Evolutionary conservation across 2,888 invertebrate genomes (phyloP).

Genomic region (Latrodectus elegans): DNA sequence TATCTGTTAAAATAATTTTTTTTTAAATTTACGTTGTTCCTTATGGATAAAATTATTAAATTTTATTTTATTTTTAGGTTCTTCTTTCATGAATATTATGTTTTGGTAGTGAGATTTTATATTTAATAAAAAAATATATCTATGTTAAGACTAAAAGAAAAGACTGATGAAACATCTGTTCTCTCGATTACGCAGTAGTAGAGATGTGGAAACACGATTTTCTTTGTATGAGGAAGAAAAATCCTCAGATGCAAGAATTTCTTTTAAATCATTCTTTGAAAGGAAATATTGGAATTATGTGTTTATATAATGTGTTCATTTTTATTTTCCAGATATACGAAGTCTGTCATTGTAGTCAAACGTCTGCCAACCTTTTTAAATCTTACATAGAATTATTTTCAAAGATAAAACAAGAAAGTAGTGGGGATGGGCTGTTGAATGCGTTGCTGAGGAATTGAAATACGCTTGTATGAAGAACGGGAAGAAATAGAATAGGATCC

Average conservation of each 20-base stretch:
- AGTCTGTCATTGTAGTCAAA: neutral
- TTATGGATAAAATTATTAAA: no score
- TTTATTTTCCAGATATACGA: neutral
- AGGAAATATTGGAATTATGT: neutral
- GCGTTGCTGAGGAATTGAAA: neutral
- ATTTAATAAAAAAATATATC: no score
- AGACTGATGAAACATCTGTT: no score
- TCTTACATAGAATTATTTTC: constrained; percentile 12
- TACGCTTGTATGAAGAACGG: neutral
- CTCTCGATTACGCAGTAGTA: no score
- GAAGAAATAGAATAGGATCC: neutral
- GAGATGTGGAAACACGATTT: no score
- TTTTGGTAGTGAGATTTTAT: no score
- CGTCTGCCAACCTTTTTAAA: neutral
- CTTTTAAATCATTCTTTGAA: neutral
- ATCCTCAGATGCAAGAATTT: neutral
- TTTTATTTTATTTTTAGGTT: no score
- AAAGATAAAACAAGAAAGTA: constrained; percentile 6
- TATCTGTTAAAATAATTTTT: no score
- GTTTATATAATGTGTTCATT: neutral
- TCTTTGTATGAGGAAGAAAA: neutral
- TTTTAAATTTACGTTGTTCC: no score
- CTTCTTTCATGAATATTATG: no score
- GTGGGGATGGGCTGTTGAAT: neutral
- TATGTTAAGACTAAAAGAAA: no score